A percentile compares a stretch with the other conserved stretches of the same genome.
These are phyloP conservation scores for Yponomeuta malinellus DNA, from an alignment of 2,888 invertebrate species.

Conservation along the genomic window DNA sequence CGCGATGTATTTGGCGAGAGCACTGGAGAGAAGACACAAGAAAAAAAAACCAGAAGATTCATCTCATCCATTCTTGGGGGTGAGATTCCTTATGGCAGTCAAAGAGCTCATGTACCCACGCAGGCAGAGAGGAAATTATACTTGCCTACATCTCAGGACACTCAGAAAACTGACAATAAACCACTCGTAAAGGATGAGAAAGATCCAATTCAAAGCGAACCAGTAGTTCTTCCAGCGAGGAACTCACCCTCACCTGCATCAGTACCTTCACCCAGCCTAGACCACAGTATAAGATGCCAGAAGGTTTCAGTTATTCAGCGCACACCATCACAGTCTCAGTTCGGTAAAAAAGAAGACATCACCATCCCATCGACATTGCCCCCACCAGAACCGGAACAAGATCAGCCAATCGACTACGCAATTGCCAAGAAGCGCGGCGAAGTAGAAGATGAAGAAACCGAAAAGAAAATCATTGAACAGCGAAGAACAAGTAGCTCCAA, in stretches of 20 bases:
- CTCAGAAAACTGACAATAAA: constrained; percentile 65
- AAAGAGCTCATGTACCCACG: constrained; percentile 84
- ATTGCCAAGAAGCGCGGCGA: constrained; percentile 87
- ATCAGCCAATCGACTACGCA: constrained; percentile 92
- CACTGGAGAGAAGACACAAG: constrained; percentile 44
- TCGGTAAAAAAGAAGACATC: constrained; percentile 70
- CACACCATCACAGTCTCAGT: constrained; percentile 78
- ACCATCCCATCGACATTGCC: constrained; percentile 69
- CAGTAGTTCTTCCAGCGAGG: constrained; percentile 73
- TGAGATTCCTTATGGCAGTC: constrained; percentile 87
- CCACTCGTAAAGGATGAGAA: constrained; percentile 79
- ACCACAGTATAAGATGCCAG: constrained; percentile 81
- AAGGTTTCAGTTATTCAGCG: constrained; percentile 88
- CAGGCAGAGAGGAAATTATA: constrained; percentile 89
- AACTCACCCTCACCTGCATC: constrained; percentile 71
- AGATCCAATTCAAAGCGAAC: constrained; percentile 78
- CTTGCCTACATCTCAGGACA: constrained; percentile 76
- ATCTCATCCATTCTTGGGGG: constrained; percentile 88
- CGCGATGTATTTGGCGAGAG: constrained; percentile 70
- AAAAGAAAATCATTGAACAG: constrained; percentile 80
- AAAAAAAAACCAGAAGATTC: constrained; percentile 75
- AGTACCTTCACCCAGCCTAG: constrained; percentile 78
- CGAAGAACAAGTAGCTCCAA: constrained; percentile 81
- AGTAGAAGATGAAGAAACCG: constrained; percentile 80
- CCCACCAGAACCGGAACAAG: constrained; percentile 81